Evolutionary conservation across 2,113 vertebrate species (phyloP), one percentile per base, ranked within the genome.

Genomic region (Brachyhypopomus occidentalis): DNA sequence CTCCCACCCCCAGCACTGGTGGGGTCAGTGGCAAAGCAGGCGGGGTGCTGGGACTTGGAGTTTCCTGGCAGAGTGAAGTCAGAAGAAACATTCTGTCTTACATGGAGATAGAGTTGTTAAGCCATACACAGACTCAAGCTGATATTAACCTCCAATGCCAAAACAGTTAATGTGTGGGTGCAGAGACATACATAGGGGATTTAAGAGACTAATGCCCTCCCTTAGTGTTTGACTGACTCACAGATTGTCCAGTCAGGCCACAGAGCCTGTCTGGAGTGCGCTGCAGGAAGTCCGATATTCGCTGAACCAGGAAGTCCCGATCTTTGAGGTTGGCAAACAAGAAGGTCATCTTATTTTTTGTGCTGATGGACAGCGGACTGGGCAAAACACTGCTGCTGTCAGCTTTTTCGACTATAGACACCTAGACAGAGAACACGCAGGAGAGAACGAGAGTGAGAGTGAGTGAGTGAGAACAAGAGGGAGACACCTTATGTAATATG

Each of bases 261-360:
- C 86, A 84, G 0, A 86, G 92, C 84, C 94, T 94, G 83, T 97
- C 95, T 0, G 97, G 95, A 0, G 95, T 98, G 74, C 95, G 94
- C 92, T 98, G 98, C 79, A 99, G 94, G 87, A 99, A 99, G 91
- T 99, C 98, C 0, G 98, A 99, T 86, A 99, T 98, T 22, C 94
- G 95, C 86, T 98, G 96, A 8, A 99, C 96, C 85, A 99, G 88
- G 90, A 99, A 98, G 90, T 98, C 96, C 1, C 97, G 92, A 88
- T 99, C 97, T 89, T 94, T 97, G 66, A 99, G 93, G 91, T 99
- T 99, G 86, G 98, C 97, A 1, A 99, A 99, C 73, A 99, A 92
- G 92, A 99, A 99, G 69, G 94, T 98, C 95, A 97, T 98, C 92
- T 98, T 98, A 88, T 95, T 97, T 89, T 95, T 98, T 78, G 97